Conservation (phyloP, 2,113 vertebrate species). For the Pelvicachromis taeniatus region DNA sequence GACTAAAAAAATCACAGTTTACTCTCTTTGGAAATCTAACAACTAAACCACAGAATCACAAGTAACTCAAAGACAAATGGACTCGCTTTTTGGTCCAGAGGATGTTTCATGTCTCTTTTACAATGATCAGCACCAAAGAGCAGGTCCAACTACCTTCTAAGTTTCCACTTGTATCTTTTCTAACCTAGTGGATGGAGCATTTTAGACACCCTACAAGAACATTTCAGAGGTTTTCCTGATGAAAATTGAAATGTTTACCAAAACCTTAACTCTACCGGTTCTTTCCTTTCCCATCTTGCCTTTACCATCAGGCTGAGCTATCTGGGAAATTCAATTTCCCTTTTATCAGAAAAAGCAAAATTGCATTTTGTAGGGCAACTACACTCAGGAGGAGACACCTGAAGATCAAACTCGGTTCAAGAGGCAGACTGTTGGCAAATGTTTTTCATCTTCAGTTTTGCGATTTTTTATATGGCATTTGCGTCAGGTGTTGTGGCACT, state of each 20-base stretch:
- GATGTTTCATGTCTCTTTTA: not conserved
- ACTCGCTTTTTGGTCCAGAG: not conserved
- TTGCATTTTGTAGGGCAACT: slow-evolving; percentile 26
- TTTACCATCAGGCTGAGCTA: slow-evolving; percentile 1
- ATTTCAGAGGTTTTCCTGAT: not conserved
- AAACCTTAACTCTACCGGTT: not conserved
- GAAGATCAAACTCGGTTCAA: slow-evolving; percentile 28
- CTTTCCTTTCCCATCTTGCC: not conserved
- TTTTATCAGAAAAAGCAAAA: slow-evolving; percentile 31
- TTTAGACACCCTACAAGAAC: not conserved
- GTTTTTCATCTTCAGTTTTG: not conserved
- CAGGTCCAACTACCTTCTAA: not conserved
- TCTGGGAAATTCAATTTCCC: slow-evolving; percentile 32
- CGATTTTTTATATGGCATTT: not conserved
- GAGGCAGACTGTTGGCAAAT: not conserved
- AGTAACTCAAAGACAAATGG: not conserved
- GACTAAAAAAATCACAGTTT: not conserved
- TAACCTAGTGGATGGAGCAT: not conserved
- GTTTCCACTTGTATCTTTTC: not conserved
- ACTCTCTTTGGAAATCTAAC: not conserved
- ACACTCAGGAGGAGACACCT: slow-evolving; percentile 10
- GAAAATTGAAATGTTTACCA: slow-evolving; percentile 32
- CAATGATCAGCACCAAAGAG: not conserved
- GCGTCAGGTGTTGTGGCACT: not conserved
- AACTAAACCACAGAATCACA: not conserved